Evolutionary conservation across 2,888 invertebrate genomes (phyloP).

Genomic region (Tipula confusa): DNA sequence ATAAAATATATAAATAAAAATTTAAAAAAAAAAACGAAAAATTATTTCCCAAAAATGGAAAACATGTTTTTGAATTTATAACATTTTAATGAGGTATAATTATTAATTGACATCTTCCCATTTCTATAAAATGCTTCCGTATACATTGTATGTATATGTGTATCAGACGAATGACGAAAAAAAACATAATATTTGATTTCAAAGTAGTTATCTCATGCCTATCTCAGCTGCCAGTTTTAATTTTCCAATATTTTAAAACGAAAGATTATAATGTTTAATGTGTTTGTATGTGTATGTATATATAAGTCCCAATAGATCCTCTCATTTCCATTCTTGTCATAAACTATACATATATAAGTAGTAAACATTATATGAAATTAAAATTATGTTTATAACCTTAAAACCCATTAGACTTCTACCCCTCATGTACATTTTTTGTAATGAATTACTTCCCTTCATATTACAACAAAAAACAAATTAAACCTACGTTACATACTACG

Average conservation of each 20-base stretch:
- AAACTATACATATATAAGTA: background rate
- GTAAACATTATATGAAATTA: background rate
- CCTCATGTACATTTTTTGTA: background rate
- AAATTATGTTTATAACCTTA: background rate
- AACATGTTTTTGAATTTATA: conserved; percentile 25
- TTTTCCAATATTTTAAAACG: background rate
- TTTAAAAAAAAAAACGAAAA: background rate
- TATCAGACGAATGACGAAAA: background rate
- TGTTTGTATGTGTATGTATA: no score
- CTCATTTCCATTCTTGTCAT: background rate
- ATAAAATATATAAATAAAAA: background rate
- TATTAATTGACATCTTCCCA: conserved; percentile 6
- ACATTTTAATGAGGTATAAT: conserved; percentile 20
- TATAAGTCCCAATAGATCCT: background rate
- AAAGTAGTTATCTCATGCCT: background rate
- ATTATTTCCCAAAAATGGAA: background rate
- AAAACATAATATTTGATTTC: background rate
- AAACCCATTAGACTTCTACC: background rate
- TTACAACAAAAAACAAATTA: background rate
- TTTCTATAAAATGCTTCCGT: background rate
- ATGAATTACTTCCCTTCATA: background rate
- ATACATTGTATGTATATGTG: no score
- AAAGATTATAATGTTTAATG: background rate
- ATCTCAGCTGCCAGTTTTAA: background rate
- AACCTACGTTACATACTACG: background rate